Conservation (phyloP, 2,888 invertebrate species). For the Bursaphelenchus okinawaensis region DNA sequence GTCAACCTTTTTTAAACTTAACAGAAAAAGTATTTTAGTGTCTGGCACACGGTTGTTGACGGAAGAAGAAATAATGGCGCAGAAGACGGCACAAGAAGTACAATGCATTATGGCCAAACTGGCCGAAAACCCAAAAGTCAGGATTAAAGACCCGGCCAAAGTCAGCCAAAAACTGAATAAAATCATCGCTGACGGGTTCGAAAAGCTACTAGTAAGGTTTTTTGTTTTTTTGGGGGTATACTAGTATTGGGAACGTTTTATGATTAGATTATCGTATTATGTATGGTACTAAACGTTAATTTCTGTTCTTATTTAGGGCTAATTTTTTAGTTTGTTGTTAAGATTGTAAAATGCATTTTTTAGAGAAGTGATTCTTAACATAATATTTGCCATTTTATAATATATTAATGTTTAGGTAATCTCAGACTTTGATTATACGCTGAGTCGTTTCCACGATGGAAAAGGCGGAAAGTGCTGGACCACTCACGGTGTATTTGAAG, state of each 20-base stretch:
- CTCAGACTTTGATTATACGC: conserved; percentile 56
- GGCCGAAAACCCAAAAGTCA: conserved; percentile 27
- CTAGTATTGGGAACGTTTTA: no score
- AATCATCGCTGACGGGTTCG: conserved; percentile 34
- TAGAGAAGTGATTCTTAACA: not conserved
- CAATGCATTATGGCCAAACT: conserved; percentile 24
- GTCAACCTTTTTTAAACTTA: no score
- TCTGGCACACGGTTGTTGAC: not conserved
- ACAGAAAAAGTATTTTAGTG: no score
- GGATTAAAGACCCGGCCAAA: conserved; percentile 30
- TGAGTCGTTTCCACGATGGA: conserved; percentile 43
- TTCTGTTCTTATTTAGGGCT: not conserved
- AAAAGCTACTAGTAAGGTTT: conserved; percentile 35
- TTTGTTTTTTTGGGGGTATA: no score
- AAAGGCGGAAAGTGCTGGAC: conserved; percentile 49
- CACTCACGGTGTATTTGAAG: conserved; percentile 55
- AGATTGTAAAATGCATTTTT: not conserved
- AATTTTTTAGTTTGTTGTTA: not conserved
- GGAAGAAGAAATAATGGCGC: not conserved
- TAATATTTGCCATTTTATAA: conserved; percentile 1
- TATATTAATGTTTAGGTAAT: conserved; percentile 38
- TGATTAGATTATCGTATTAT: no score
- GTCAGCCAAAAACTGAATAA: conserved; percentile 33
- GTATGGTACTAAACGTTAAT: no score
- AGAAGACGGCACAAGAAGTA: conserved; percentile 3